Conservation (phyloP, 2,888 invertebrate genomes). For the Rhagophthalmus giganteus region DNA sequence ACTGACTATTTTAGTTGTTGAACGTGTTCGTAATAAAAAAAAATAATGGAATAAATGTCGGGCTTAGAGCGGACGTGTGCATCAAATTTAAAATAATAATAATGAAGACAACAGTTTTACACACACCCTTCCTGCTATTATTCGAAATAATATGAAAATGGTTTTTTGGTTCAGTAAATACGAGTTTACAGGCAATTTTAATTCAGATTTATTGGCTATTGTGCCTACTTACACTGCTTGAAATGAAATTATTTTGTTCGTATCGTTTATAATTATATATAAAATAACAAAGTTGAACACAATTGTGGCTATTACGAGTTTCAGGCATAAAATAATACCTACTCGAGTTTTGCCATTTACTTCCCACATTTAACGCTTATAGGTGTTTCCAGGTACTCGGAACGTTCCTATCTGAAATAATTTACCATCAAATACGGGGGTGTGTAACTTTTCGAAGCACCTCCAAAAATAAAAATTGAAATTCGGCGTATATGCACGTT, state of each 20-base stretch:
- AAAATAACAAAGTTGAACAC: no score
- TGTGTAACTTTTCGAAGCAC: no score
- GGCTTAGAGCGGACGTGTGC: slow-evolving; percentile 11
- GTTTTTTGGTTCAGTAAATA: slow-evolving; percentile 50
- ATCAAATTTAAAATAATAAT: slow-evolving; percentile 32
- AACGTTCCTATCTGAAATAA: no score
- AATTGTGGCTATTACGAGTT: no score
- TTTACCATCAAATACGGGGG: no score
- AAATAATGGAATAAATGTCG: neutral
- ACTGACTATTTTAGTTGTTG: neutral
- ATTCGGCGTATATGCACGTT: no score
- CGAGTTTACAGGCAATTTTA: slow-evolving; percentile 40
- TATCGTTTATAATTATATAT: neutral
- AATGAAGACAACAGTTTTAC: slow-evolving; percentile 28
- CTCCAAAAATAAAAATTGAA: no score
- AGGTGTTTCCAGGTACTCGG: no score
- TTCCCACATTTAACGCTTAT: no score
- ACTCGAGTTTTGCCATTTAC: no score
- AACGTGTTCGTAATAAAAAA: neutral
- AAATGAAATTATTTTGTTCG: slow-evolving; percentile 40
- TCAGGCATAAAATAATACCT: no score
- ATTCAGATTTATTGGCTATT: slow-evolving; percentile 49
- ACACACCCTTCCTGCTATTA: slow-evolving; percentile 47
- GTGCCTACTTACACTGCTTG: slow-evolving; percentile 48
- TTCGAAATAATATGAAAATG: slow-evolving; percentile 45